These are phyloP conservation scores for Plebejus argus DNA, from an alignment of 2,888 invertebrate species.

Conservation along the genomic window DNA sequence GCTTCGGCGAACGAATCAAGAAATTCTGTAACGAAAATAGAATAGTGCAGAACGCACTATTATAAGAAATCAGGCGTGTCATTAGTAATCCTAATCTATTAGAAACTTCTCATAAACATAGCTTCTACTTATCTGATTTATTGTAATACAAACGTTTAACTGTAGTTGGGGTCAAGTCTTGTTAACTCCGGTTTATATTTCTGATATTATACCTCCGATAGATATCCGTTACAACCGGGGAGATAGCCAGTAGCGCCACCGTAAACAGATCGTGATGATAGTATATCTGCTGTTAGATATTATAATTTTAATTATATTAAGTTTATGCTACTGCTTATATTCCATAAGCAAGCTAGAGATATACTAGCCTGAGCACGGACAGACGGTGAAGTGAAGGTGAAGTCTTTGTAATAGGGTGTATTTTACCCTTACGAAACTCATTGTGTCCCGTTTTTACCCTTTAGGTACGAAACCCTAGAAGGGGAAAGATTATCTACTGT, in stretches of 20 bases:
- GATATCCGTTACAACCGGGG: neutral
- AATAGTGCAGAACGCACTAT: too few species aligned
- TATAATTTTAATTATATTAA: neutral
- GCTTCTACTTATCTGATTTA: neutral
- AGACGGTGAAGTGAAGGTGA: too few species aligned
- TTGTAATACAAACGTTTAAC: neutral
- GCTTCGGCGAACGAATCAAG: too few species aligned
- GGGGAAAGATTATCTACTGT: too few species aligned
- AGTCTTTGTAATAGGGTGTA: too few species aligned
- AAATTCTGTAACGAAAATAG: too few species aligned
- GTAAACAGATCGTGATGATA: slow-evolving; percentile 13
- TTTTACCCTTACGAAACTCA: too few species aligned
- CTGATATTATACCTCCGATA: neutral
- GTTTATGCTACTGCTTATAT: neutral
- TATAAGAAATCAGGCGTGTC: too few species aligned
- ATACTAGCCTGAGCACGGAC: neutral
- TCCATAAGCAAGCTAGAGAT: neutral
- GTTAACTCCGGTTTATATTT: neutral
- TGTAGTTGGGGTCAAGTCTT: neutral
- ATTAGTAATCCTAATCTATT: neutral
- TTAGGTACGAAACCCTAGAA: too few species aligned
- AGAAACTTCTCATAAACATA: neutral
- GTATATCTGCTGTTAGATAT: neutral
- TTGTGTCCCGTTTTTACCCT: too few species aligned
- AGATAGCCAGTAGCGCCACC: neutral